Conservation (phyloP, 2,113 vertebrate genomes). For the Hucho hucho region DNA sequence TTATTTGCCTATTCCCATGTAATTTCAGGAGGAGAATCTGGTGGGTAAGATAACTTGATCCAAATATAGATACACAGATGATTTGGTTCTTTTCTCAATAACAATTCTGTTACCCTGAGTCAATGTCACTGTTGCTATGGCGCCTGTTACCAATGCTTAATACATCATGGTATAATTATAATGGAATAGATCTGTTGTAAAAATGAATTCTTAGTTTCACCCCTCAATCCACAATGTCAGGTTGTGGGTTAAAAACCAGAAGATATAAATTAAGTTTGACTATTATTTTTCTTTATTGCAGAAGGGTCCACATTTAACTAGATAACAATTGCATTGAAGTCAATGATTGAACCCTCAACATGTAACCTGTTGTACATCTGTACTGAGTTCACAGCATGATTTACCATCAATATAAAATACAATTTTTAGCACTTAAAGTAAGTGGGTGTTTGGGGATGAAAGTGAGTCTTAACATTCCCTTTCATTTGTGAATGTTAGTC, state of each 20-base stretch:
- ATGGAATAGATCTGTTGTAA: no score
- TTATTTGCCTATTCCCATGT: not conserved
- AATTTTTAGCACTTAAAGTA: no score
- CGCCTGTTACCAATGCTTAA: not conserved
- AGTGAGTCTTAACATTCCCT: no score
- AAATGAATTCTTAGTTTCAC: no score
- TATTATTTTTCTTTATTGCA: not conserved
- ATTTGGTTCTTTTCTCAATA: not conserved
- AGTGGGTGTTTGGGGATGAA: not conserved
- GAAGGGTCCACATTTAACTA: not conserved
- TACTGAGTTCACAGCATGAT: no score
- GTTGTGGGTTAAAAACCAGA: not conserved
- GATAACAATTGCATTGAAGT: not conserved
- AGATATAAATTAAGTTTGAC: no score
- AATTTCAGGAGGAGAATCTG: not conserved
- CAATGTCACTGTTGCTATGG: slow-evolving; percentile 1
- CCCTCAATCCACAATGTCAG: no score
- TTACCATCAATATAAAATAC: no score
- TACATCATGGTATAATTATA: no score
- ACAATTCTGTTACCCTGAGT: not conserved
- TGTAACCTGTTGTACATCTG: no score
- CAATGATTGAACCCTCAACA: no score
- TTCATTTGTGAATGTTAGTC: no score
- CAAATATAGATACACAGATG: not conserved
- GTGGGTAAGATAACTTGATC: not conserved